Percentiles rank a stretch among this genome's conserved stretches.
These are phyloP conservation scores for Macrosoma leucophasiata DNA, from an alignment of 2,888 invertebrate genomes.

Conservation along the genomic window DNA sequence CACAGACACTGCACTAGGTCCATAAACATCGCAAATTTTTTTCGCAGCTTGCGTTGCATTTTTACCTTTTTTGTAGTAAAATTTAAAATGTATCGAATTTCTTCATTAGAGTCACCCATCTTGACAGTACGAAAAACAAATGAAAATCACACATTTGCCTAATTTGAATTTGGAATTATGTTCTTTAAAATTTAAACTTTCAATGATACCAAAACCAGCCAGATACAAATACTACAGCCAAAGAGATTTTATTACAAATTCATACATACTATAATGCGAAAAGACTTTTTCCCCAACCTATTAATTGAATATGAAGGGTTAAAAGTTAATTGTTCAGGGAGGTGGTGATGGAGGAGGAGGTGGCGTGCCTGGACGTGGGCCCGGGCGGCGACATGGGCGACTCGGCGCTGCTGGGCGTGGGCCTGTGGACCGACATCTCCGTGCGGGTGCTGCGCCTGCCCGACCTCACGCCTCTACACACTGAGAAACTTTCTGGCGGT, in stretches of 20 bases:
- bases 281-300: neutral
- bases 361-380: conserved; percentile 96
- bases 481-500: conserved; percentile 92
- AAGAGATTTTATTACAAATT: neutral
- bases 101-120: too few relatives aligned
- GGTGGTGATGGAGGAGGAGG: conserved; percentile 91
- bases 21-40: too few relatives aligned
- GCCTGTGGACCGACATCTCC: conserved; percentile 98
- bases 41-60: too few relatives aligned
- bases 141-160: too few relatives aligned
- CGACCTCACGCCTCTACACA: conserved; percentile 85
- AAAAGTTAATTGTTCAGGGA: conserved; percentile 63
- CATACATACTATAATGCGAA: neutral
- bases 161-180: too few relatives aligned
- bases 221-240: neutral
- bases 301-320: too few relatives aligned
- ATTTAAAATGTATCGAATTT: too few relatives aligned
- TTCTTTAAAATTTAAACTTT: neutral
- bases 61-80: too few relatives aligned
- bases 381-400: conserved; percentile 79
- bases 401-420: conserved; percentile 89
- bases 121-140: too few relatives aligned
- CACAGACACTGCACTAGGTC: too few relatives aligned
- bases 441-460: conserved; percentile 91
- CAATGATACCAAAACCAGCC: neutral